These are phyloP conservation scores for Eidolon dupreanum DNA, from an alignment of 2,797 vertebrate species.

Conservation along the genomic window DNA sequence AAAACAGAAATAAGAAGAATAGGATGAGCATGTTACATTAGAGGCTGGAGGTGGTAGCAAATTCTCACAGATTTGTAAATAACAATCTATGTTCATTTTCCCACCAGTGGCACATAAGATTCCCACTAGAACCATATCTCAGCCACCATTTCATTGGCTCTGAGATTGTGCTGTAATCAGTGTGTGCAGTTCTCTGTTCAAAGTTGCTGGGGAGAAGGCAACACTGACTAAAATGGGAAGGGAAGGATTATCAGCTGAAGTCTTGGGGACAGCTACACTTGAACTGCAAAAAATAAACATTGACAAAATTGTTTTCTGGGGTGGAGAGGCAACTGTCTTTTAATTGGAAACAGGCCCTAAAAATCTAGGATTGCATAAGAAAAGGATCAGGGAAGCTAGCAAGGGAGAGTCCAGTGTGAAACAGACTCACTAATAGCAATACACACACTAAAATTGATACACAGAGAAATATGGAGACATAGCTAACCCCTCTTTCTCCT, in stretches of 20 bases:
- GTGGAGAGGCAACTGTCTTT: background rate
- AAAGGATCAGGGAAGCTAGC: background rate
- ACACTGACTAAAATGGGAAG: background rate
- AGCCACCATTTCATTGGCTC: background rate
- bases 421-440: slow-evolving; percentile 23
- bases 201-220: slow-evolving; percentile 24
- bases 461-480: slow-evolving; percentile 7
- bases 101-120: background rate
- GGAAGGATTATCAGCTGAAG: slow-evolving; percentile 1
- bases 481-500: background rate
- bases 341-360: slow-evolving; percentile 26
- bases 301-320: background rate
- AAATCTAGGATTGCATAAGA: background rate
- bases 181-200: background rate
- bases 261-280: background rate
- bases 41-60: background rate
- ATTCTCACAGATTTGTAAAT: background rate
- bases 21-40: background rate
- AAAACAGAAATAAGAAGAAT: slow-evolving; percentile 39
- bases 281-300: slow-evolving; percentile 33
- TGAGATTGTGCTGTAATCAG: slow-evolving; percentile 22
- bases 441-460: background rate
- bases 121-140: background rate
- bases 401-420: slow-evolving; percentile 3
- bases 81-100: slow-evolving; percentile 15